A percentile compares a stretch with the other conserved stretches of the same genome.
phyloP scores from a whole-genome alignment of 2,797 vertebrate species.

The Thripadectes ignobilis region DNA sequence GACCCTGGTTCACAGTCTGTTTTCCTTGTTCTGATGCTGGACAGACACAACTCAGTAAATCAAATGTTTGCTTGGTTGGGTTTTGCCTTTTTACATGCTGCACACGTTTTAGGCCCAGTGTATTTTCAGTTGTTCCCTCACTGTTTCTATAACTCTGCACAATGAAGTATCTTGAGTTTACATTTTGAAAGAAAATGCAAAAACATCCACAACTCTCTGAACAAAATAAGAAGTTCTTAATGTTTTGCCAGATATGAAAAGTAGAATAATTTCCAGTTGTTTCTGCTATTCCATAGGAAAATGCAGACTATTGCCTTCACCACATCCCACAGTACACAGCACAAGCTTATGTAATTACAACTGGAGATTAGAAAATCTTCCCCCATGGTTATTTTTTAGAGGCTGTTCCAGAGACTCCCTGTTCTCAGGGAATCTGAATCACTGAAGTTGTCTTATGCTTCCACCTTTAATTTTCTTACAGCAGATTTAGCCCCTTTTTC shows the following conservation, averaged over 20 bases:
- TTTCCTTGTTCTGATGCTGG: not conserved
- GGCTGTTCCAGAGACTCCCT: not conserved
- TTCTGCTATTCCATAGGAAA: not conserved
- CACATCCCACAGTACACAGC: not conserved
- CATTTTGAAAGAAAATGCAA: not conserved
- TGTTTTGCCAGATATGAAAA: not conserved
- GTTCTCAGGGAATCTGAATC: not conserved
- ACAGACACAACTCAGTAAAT: not conserved
- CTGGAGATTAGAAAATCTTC: not conserved
- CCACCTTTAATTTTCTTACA: not conserved
- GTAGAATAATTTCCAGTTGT: not conserved
- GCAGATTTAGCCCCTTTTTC: not conserved
- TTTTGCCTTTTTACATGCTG: not conserved
- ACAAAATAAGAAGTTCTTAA: conserved; percentile 14
- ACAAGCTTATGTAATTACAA: not conserved
- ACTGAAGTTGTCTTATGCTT: not conserved
- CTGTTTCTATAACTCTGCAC: not conserved
- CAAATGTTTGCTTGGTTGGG: not conserved
- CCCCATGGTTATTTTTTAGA: not conserved
- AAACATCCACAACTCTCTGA: not conserved
- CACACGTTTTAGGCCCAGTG: not conserved
- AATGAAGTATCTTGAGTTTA: not conserved
- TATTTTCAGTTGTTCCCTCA: not conserved
- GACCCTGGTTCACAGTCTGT: not conserved
- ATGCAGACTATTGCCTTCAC: not conserved